phyloP scores from a whole-genome alignment of 1,140 invertebrate species.

The Atta texana region DNA sequence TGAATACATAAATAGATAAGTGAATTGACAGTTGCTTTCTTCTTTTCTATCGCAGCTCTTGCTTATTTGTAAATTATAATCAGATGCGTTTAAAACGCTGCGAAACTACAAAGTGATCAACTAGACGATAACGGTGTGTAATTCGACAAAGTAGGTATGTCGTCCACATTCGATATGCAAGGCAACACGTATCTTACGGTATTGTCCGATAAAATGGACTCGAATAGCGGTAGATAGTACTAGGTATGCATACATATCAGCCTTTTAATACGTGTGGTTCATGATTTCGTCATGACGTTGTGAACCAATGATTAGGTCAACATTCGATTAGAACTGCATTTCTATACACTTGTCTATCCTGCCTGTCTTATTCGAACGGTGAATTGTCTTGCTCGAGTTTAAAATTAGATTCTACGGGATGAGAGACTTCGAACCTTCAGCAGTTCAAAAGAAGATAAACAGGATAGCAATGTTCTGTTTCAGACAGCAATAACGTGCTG shows the following conservation, averaged over 20 bases:
- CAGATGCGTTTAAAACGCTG: not conserved
- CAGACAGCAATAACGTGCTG: too few relatives aligned
- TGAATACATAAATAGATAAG: too few relatives aligned
- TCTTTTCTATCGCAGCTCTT: not conserved
- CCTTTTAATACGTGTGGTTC: constrained; percentile 63
- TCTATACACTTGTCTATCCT: constrained; percentile 10
- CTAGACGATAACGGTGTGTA: not conserved
- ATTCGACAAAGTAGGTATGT: constrained; percentile 36
- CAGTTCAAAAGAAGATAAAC: not conserved
- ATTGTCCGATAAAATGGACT: constrained; percentile 62
- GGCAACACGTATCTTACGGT: constrained; percentile 64
- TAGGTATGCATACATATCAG: constrained; percentile 37
- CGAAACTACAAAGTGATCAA: not conserved
- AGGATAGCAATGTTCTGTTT: not conserved
- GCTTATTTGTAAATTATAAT: constrained; percentile 11
- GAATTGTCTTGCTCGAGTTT: constrained; percentile 1
- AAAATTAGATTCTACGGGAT: constrained; percentile 12
- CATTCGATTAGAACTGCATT: constrained; percentile 32
- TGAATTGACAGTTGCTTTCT: too few relatives aligned
- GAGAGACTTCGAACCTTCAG: not conserved
- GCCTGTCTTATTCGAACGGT: constrained; percentile 4
- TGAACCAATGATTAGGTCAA: constrained; percentile 56
- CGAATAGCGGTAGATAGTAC: constrained; percentile 72
- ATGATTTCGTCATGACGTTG: not conserved
- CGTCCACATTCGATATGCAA: constrained; percentile 69